Evolutionary conservation across 2,797 vertebrate genomes (phyloP), one percentile per base, ranked within the genome.

Genomic region (Pampus argenteus): DNA sequence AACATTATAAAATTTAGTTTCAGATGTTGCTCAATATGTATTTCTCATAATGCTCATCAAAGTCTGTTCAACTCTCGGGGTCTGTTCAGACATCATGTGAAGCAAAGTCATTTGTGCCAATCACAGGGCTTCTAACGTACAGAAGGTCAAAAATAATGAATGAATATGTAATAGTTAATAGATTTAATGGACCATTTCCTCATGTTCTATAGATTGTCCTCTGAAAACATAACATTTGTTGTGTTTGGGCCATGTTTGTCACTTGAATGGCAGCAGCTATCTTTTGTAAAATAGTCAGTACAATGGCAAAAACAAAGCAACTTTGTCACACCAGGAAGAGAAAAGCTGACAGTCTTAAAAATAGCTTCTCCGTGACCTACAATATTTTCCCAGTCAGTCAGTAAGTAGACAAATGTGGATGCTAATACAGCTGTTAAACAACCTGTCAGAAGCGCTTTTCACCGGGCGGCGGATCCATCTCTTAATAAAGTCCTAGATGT

Each of bases 1-100:
- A 28, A 18, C 58, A 25, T 7, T 51, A 47, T 57, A 62, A 66
- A 77, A 76, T 86, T 56, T 74, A 26, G 42, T 63, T 70, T 72
- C 29, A 74, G 60, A 61, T 64, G 68, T 76, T 81, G 56, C 49
- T 64, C n/a, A 29, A 9, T 22, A 50, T 72, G 48, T 66, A 6
- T 68, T 51, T 50, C 40, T 64, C 72, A 61, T 76, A 65, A 69
- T 78, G 58, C 50, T 72, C 4, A 2, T 6, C 23, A 29, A 68
- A 74, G 76, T 78, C 18, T 34, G 17, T 23, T 68, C 22, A 54
- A 57, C 11, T 48, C n/a, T 59, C 10, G 8, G 10, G 40, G 17
- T 44, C 1, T 44, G 40, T 40, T 36, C 11, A 36, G 34, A 36
- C 34, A 36, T 3, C 5, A 40, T 18, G 40, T 2, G 5, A 44